These are phyloP conservation scores for Tetramorium bicarinatum DNA, from an alignment of 2,888 invertebrate genomes.

Conservation along the genomic window DNA sequence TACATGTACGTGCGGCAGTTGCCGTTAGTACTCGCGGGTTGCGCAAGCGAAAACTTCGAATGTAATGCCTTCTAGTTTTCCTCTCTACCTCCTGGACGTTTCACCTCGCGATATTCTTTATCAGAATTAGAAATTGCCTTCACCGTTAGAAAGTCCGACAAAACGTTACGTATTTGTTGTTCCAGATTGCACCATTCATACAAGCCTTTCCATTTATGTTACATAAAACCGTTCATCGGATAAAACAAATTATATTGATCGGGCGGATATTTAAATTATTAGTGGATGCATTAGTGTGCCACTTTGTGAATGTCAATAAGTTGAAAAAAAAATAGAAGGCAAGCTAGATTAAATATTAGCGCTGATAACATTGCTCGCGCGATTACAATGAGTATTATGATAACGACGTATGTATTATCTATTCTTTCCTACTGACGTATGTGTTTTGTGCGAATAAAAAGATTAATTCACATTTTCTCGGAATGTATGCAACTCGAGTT, in stretches of 20 bases:
- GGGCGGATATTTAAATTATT: neutral
- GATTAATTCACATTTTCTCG: constrained; percentile 23
- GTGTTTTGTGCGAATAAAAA: neutral
- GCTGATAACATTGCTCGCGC: neutral
- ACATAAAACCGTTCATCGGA: neutral
- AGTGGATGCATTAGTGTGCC: too few relatives aligned
- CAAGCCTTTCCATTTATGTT: constrained; percentile 6
- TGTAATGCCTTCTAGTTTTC: constrained; percentile 71
- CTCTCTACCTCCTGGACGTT: constrained; percentile 1
- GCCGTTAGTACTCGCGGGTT: constrained; percentile 64
- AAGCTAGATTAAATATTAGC: constrained; percentile 18
- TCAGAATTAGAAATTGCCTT: constrained; percentile 11
- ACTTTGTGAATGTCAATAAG: constrained; percentile 5
- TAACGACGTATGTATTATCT: neutral
- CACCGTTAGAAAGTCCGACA: constrained; percentile 29
- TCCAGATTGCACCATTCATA: constrained; percentile 15
- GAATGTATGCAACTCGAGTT: neutral
- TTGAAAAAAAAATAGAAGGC: constrained; percentile 7
- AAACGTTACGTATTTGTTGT: constrained; percentile 15
- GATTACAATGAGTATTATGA: neutral
- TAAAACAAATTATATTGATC: constrained; percentile 2
- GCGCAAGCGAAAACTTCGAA: constrained; percentile 79
- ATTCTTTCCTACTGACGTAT: neutral
- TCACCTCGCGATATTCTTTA: constrained; percentile 32
- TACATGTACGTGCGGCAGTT: constrained; percentile 5